These are phyloP conservation scores for Acipenser oxyrinchus DNA, from an alignment of 2,797 vertebrate species.

Conservation along the genomic window DNA sequence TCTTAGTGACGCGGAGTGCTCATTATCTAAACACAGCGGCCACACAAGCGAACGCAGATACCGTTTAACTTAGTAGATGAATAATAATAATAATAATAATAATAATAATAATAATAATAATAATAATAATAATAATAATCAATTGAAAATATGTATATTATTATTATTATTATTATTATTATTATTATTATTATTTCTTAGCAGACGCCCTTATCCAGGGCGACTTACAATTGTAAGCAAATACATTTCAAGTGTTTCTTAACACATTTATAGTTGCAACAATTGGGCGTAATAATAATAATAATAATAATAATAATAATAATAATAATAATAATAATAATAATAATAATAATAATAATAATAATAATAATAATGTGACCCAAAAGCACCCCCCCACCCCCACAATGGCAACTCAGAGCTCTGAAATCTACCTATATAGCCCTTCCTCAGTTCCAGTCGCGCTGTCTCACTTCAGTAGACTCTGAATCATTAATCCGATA, in stretches of 20 bases:
- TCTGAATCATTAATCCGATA: slow-evolving; percentile 24
- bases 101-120: background rate
- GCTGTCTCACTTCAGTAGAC: slow-evolving; percentile 23
- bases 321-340: slow-evolving; percentile 11
- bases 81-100: slow-evolving; percentile 2
- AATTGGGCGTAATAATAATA: background rate
- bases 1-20: too few species aligned
- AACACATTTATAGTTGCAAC: too few species aligned
- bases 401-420: too few species aligned
- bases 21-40: background rate
- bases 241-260: too few species aligned
- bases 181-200: too few species aligned
- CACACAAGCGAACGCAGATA: background rate
- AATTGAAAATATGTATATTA: too few species aligned
- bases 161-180: too few species aligned
- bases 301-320: slow-evolving; percentile 11
- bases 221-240: too few species aligned
- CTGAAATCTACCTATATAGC: background rate
- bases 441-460: slow-evolving; percentile 5
- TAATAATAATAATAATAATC: background rate
- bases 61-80: background rate
- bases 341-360: slow-evolving; percentile 7
- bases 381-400: too few species aligned
- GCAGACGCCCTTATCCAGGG: too few species aligned
- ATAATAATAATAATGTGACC: slow-evolving; percentile 7